Conservation (phyloP, 2,888 invertebrate genomes). For the Nymphalis polychloros region DNA sequence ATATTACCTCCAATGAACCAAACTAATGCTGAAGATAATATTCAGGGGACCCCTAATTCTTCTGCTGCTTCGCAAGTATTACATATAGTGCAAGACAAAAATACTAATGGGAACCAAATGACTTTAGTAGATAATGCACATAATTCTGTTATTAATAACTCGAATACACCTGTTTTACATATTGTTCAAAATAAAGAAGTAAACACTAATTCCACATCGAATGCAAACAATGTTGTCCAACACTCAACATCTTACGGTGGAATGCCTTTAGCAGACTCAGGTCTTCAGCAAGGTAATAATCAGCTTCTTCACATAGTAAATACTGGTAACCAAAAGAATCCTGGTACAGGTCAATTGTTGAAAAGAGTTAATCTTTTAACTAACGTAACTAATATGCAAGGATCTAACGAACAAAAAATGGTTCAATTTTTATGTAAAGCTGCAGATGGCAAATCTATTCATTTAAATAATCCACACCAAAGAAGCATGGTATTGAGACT, state of each 20-base stretch:
- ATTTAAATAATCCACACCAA: slow-evolving; percentile 78
- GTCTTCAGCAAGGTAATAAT: slow-evolving; percentile 72
- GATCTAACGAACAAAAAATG: slow-evolving; percentile 77
- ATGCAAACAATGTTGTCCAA: slow-evolving; percentile 50
- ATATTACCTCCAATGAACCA: slow-evolving; percentile 74
- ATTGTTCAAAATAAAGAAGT: slow-evolving; percentile 73
- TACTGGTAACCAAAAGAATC: slow-evolving; percentile 67
- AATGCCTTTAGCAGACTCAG: slow-evolving; percentile 69
- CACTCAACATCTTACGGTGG: slow-evolving; percentile 66
- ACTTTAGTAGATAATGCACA: slow-evolving; percentile 69
- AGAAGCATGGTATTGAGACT: slow-evolving; percentile 77
- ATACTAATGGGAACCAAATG: slow-evolving; percentile 65
- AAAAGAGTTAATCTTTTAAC: slow-evolving; percentile 78
- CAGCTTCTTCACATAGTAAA: slow-evolving; percentile 78
- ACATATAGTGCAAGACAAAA: slow-evolving; percentile 77
- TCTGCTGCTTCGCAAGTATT: slow-evolving; percentile 64
- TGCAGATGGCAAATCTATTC: slow-evolving; percentile 81
- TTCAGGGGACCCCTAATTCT: slow-evolving; percentile 52
- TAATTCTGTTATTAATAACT: slow-evolving; percentile 66
- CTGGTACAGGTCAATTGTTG: slow-evolving; percentile 64
- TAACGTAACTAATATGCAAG: slow-evolving; percentile 73
- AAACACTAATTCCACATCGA: slow-evolving; percentile 48
- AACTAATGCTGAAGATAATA: slow-evolving; percentile 55
- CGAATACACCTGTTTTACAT: slow-evolving; percentile 70
- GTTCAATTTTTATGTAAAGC: slow-evolving; percentile 85